Conservation (phyloP, 2,888 invertebrate species). For the Rapana venosa region DNA sequence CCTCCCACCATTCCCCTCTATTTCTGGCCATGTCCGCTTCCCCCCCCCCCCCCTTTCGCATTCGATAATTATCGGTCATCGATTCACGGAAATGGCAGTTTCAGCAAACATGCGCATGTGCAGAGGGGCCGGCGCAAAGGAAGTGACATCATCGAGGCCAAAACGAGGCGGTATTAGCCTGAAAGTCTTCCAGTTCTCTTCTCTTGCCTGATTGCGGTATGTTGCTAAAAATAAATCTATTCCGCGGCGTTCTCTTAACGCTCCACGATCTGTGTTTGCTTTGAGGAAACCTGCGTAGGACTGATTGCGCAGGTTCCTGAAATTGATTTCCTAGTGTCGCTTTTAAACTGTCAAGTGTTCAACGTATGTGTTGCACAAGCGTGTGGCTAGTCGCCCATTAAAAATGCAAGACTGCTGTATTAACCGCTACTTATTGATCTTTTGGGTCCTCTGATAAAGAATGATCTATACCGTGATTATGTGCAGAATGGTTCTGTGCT, state of each 20-base stretch:
- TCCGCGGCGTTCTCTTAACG: too few relatives aligned
- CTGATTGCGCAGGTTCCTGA: not conserved
- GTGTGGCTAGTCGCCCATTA: too few relatives aligned
- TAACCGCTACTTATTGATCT: too few relatives aligned
- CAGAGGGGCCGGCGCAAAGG: not conserved
- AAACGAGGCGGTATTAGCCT: not conserved
- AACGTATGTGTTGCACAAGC: not conserved
- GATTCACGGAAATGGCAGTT: not conserved
- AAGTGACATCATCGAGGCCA: slow-evolving; percentile 8
- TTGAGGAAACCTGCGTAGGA: not conserved
- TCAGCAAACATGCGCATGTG: not conserved
- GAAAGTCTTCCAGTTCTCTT: not conserved
- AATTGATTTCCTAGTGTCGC: not conserved
- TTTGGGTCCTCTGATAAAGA: too few relatives aligned
- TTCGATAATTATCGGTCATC: not conserved
- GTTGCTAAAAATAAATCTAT: not conserved
- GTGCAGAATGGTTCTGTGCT: too few relatives aligned
- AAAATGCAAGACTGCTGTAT: too few relatives aligned
- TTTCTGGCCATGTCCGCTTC: not conserved
- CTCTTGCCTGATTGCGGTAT: not conserved
- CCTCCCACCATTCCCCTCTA: not conserved
- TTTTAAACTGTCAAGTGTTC: not conserved
- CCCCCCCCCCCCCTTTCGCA: not conserved
- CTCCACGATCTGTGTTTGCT: not conserved
- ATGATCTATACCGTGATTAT: too few relatives aligned